These are phyloP conservation scores for Axinella damicornis DNA, from an alignment of 37 sponge, comb jelly and placozoan genomes.

Conservation along the genomic window DNA sequence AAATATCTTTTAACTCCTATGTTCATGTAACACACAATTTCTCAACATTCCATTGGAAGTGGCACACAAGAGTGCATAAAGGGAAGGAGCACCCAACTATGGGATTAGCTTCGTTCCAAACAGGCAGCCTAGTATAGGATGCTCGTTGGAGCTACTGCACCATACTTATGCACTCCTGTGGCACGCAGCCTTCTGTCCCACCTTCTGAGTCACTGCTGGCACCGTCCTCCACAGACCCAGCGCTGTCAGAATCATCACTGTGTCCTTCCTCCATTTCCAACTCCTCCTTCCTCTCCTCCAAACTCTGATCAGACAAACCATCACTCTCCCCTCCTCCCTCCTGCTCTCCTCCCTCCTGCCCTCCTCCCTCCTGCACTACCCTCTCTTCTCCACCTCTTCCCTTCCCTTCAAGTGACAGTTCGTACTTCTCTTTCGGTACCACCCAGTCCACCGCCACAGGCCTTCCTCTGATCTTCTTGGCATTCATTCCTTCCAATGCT, in stretches of 20 bases:
- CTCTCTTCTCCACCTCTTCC: conserved; percentile 2
- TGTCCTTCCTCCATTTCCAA: neutral
- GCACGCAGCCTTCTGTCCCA: neutral
- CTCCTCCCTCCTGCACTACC: neutral
- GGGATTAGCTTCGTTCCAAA: too few species aligned
- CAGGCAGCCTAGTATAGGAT: too few species aligned
- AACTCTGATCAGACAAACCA: conserved; percentile 2
- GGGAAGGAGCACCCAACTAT: too few species aligned
- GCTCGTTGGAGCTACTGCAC: too few species aligned
- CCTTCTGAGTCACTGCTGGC: neutral
- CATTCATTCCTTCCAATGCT: conserved; percentile 73
- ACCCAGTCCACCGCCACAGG: conserved; percentile 87
- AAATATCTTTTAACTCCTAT: too few species aligned
- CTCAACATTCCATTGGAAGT: too few species aligned
- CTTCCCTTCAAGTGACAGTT: neutral
- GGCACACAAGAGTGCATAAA: too few species aligned
- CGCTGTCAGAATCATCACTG: neutral
- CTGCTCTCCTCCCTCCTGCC: conserved; percentile 19
- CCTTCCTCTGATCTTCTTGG: conserved; percentile 72
- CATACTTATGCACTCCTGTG: too few species aligned
- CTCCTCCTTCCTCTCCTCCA: neutral
- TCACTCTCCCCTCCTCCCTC: conserved; percentile 2
- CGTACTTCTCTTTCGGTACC: conserved; percentile 64
- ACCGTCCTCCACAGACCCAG: neutral
- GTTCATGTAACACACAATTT: too few species aligned